Percentiles rank a stretch among this genome's conserved stretches.
Conservation (phyloP, 2,888 invertebrate species). For the Tolmerus cingulatus region DNA sequence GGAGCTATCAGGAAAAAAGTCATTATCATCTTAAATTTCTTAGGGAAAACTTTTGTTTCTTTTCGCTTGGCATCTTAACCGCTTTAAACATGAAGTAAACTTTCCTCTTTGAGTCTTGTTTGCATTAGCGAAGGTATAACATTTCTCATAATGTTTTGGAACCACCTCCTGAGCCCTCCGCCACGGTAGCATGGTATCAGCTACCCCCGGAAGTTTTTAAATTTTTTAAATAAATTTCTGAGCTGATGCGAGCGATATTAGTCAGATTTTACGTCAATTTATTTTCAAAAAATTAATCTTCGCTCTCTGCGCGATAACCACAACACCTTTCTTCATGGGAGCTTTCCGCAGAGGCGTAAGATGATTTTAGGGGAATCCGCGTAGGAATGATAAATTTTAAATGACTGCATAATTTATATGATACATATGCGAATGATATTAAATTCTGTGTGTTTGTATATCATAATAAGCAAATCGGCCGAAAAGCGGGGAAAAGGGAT, state of each 20-base stretch:
- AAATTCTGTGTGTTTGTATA: background rate
- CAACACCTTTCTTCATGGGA: background rate
- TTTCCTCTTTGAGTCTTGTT: background rate
- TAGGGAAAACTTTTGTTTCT: background rate
- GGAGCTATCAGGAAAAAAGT: constrained; percentile 5
- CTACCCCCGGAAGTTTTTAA: background rate
- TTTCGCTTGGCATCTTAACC: background rate
- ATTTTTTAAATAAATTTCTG: background rate
- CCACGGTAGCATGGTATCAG: background rate
- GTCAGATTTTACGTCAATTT: background rate
- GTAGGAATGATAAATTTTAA: background rate
- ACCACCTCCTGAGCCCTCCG: background rate
- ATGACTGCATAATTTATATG: background rate
- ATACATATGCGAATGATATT: background rate
- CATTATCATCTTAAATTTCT: background rate
- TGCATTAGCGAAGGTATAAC: background rate
- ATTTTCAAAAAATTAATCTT: background rate
- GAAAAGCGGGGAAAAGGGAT: no score
- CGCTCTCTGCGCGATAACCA: background rate
- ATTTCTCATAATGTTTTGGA: background rate
- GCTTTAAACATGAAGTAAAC: background rate
- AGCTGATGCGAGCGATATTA: background rate
- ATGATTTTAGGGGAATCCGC: background rate
- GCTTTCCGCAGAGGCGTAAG: background rate
- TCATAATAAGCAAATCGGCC: background rate